Conservation (phyloP, 2,797 vertebrate species). For the Eulemur coronatus region DNA sequence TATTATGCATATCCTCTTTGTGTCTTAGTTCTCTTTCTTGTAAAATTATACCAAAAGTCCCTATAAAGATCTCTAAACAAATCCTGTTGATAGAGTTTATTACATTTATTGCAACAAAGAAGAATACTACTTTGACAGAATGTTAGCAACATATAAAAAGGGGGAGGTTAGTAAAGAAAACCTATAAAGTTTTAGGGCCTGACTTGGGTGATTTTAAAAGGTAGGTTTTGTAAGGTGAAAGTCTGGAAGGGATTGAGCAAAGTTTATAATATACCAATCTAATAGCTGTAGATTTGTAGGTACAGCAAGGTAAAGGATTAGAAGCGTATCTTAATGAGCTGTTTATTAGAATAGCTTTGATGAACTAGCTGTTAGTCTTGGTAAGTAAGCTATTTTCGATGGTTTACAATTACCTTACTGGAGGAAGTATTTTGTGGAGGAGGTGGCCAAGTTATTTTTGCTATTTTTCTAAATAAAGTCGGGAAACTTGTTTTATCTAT, state of each 20-base stretch:
- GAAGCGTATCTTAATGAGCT: neutral
- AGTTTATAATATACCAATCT: neutral
- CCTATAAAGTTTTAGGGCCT: neutral
- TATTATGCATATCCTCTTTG: neutral
- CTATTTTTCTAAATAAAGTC: neutral
- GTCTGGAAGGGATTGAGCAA: neutral
- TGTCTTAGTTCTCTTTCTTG: neutral
- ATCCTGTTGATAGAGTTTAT: neutral
- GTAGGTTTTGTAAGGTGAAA: neutral
- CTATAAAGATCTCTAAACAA: neutral
- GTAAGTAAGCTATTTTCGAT: neutral
- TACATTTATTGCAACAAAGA: neutral
- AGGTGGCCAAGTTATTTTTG: neutral
- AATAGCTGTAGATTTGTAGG: neutral
- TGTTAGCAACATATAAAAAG: neutral
- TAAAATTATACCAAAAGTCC: neutral
- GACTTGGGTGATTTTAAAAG: neutral
- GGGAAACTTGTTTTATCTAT: neutral
- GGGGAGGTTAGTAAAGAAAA: neutral
- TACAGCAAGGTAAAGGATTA: neutral
- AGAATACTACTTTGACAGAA: neutral
- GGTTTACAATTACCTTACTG: neutral
- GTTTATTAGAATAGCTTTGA: no score
- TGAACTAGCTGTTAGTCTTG: neutral
- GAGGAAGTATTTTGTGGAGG: neutral